Conservation (phyloP, 2,888 invertebrate species). For the Eupithecia tripunctaria region DNA sequence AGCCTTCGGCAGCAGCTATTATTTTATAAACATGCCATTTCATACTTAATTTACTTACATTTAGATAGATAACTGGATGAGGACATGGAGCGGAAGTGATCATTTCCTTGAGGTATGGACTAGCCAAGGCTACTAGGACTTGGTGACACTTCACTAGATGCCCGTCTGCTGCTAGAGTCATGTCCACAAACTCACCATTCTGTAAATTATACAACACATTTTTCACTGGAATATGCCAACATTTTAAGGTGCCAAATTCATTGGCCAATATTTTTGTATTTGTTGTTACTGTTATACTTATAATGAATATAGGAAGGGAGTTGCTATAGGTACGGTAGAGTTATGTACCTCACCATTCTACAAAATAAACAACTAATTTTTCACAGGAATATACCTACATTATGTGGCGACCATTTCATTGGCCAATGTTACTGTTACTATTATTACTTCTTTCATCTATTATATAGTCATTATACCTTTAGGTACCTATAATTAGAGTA, state of each 20-base stretch:
- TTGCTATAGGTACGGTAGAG: background rate
- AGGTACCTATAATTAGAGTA: no score
- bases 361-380: no score
- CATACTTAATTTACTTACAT: conserved; percentile 63
- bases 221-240: background rate
- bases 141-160: conserved; percentile 78
- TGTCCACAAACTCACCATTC: conserved; percentile 81
- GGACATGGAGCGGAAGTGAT: conserved; percentile 75
- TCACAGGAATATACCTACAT: no score
- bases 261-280: background rate
- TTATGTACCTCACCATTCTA: no score
- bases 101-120: conserved; percentile 76
- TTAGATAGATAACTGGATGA: conserved; percentile 79
- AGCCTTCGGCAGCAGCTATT: no score
- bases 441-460: no score
- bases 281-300: no score
- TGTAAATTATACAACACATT: conserved; percentile 48
- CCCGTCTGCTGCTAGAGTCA: conserved; percentile 79
- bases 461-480: no score
- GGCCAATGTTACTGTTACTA: no score
- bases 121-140: conserved; percentile 72
- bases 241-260: conserved; percentile 21
- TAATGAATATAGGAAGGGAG: background rate
- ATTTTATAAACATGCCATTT: no score
- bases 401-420: no score